These are phyloP conservation scores for Diplodus puntazzo DNA, from an alignment of 2,797 vertebrate genomes.

Conservation along the genomic window DNA sequence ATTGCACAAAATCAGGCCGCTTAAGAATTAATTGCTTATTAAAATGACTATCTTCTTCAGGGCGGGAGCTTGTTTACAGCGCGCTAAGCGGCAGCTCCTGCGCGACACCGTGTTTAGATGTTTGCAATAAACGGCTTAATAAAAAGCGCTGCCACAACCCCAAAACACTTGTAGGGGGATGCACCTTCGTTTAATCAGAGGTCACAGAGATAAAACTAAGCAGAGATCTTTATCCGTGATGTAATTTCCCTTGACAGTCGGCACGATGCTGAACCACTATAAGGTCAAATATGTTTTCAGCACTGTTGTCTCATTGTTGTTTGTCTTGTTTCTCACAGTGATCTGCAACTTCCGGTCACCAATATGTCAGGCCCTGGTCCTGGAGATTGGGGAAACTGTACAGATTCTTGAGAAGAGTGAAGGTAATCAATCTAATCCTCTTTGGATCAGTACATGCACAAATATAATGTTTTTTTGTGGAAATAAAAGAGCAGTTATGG, in stretches of 20 bases:
- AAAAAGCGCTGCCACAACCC: conserved; percentile 46
- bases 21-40: conserved; percentile 82
- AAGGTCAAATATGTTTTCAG: conserved; percentile 16
- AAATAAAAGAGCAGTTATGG: not conserved
- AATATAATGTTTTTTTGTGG: not conserved
- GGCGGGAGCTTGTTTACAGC: conserved; percentile 78
- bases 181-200: conserved; percentile 42
- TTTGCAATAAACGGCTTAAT: conserved; percentile 72
- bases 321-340: conserved; percentile 79
- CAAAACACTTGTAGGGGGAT: conserved; percentile 38
- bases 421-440: conserved; percentile 81
- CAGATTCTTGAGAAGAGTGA: conserved; percentile 99
- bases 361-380: conserved; percentile 92
- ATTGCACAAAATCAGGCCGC: conserved; percentile 73
- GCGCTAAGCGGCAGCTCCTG: conserved; percentile 67
- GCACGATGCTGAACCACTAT: not conserved
- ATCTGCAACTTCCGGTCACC: conserved; percentile 97
- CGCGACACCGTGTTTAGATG: conserved; percentile 64
- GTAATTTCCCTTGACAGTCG: conserved; percentile 10
- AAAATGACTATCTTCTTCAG: conserved; percentile 77
- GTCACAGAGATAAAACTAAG: conserved; percentile 30
- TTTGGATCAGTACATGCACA: not conserved
- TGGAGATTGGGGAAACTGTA: conserved; percentile 98
- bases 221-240: conserved; percentile 2
- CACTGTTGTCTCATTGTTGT: conserved; percentile 19